Conservation (phyloP, 2,113 vertebrate species). For the Ahaetulla prasina region DNA sequence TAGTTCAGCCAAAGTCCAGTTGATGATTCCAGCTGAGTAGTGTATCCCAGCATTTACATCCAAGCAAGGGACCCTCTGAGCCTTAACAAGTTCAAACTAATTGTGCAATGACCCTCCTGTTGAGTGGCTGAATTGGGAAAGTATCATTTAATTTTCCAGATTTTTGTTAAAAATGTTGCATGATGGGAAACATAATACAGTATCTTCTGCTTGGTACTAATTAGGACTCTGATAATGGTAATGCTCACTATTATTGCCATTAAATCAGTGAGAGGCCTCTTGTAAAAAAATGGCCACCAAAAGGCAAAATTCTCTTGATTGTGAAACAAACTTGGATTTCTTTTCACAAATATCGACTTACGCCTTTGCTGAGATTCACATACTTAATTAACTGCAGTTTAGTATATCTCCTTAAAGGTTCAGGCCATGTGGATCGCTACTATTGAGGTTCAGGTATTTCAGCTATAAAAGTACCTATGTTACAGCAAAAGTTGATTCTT, state of each 20-base stretch:
- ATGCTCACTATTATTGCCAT: neutral
- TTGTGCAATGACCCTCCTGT: neutral
- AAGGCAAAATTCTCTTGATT: neutral
- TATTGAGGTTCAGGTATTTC: neutral
- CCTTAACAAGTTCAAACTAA: neutral
- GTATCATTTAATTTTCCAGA: neutral
- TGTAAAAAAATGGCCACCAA: neutral
- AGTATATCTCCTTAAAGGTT: neutral
- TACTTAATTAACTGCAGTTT: neutral
- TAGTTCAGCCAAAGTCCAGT: too few relatives aligned
- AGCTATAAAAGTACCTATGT: neutral
- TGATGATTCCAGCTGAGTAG: too few relatives aligned
- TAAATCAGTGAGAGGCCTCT: too few relatives aligned
- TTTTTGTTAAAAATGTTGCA: neutral
- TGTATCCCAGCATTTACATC: neutral
- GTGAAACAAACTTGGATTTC: neutral
- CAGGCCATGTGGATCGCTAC: neutral
- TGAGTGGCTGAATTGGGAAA: neutral
- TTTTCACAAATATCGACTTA: neutral
- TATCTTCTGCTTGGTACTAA: neutral
- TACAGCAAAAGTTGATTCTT: neutral
- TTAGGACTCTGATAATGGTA: neutral
- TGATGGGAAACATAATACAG: neutral
- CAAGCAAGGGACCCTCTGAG: neutral
- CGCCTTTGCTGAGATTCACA: neutral